Evolutionary conservation across 2,888 invertebrate genomes (phyloP), one percentile per base, ranked within the genome.

Genomic region (Mesorhabditis spiculigera): DNA sequence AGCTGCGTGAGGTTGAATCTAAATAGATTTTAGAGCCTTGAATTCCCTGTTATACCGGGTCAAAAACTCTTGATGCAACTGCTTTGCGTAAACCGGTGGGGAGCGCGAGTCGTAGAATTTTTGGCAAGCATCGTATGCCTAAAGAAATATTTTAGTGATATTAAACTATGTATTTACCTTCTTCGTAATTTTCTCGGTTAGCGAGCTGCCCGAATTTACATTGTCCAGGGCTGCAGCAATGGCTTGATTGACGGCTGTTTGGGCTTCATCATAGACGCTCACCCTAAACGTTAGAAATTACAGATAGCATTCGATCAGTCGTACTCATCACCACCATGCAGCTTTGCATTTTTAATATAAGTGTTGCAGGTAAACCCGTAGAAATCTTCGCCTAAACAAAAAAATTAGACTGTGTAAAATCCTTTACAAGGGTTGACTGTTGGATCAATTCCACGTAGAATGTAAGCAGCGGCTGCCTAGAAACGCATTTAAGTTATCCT

Each of bases 261-360:
- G 83, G n/a, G 79, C 71, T 63, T 80, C 75, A 63, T 78, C 80
- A 50, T 80, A 81, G 4, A 81, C 78, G 69, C 82, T 81, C 13
- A 80, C 73, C 16, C 82, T 4, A 64, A 13, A 3, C 8, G 58
- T 50, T 50, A n/a, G 58, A 65, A 61, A 13, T 13, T 42, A 43
- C 65, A 6, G 66, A 45, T 43, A 28, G 28, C 28, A 28, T 28
- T 28, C 28, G 28, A 28, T 8, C 42, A 45, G 5, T 45, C 44
- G n/a, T 28, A 65, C 41, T 10, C 58, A 50, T 50, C 58, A 50
- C 10, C 58, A 13, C 58, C 58, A 50, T 50, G 58, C 3, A 50
- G 3, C 3, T 50, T 50, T 13, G 58, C n/a, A 10, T 50, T 50
- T 10, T 10, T n/a, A 50, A 50, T 50, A n/a, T 50, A 50, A n/a